These are phyloP conservation scores for Poeciliopsis gracilis DNA, from an alignment of 2,797 vertebrate species.

Conservation along the genomic window DNA sequence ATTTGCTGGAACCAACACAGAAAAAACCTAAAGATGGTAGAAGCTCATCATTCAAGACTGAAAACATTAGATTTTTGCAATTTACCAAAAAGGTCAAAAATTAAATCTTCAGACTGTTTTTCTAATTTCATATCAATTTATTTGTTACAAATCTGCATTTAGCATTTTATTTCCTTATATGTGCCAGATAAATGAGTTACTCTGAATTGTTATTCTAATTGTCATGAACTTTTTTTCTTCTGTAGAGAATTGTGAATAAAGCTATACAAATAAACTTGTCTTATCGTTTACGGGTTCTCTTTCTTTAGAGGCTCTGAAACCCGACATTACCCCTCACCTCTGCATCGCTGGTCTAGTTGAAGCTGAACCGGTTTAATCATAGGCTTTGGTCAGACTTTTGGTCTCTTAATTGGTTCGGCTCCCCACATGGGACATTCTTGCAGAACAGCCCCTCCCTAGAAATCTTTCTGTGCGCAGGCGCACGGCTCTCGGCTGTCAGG, in stretches of 20 bases:
- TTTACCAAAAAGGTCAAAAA: not conserved
- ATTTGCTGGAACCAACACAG: not conserved
- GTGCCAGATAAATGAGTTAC: not conserved
- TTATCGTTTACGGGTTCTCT: not conserved
- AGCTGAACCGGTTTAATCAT: slow-evolving; percentile 28
- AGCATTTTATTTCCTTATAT: not conserved
- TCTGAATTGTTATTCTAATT: not conserved
- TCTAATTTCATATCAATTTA: not conserved
- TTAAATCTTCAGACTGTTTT: not conserved
- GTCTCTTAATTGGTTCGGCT: slow-evolving; percentile 39
- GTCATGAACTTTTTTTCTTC: not conserved
- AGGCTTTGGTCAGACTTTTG: slow-evolving; percentile 47
- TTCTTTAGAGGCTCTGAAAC: not conserved
- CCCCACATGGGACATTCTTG: slow-evolving; percentile 67
- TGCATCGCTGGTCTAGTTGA: slow-evolving; percentile 16
- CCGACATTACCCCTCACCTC: slow-evolving; percentile 26
- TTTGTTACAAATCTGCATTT: not conserved
- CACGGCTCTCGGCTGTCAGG: slow-evolving; percentile 75
- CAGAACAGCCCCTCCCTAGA: slow-evolving; percentile 71
- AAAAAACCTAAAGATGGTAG: not conserved
- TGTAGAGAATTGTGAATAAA: not conserved
- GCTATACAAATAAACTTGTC: not conserved
- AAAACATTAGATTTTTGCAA: not conserved
- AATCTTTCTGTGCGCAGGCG: slow-evolving; percentile 63
- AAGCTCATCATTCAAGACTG: not conserved